Conservation (phyloP, 2,797 vertebrate genomes). For the Myotis daubentonii region DNA sequence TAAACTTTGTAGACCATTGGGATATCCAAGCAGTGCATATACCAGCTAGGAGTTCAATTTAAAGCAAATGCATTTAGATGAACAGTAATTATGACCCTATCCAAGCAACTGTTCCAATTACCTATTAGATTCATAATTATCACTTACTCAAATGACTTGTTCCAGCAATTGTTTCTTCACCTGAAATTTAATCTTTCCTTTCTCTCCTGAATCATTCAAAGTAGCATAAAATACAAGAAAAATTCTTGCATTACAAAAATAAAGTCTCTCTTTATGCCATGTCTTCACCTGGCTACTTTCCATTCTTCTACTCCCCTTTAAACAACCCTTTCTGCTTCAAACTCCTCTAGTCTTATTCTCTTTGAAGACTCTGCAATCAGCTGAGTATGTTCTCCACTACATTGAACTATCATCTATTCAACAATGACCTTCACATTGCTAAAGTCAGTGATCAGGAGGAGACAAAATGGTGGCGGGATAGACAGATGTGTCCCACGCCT, state of each 20-base stretch:
- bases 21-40: background rate
- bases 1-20: background rate
- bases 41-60: background rate
- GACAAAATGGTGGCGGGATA: too few species aligned
- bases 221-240: background rate
- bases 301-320: background rate
- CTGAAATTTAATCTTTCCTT: background rate
- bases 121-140: background rate
- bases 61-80: background rate
- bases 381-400: background rate
- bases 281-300: background rate
- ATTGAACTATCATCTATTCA: background rate
- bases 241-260: background rate
- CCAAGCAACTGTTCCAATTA: background rate
- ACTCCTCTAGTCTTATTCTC: background rate
- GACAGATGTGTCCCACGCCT: too few species aligned
- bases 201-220: background rate
- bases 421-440: background rate
- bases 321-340: background rate
- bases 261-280: background rate
- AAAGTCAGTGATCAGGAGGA: background rate
- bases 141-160: background rate
- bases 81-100: background rate
- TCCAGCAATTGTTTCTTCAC: background rate
- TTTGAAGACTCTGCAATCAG: background rate